A percentile compares a stretch with the other conserved stretches of the same genome.
phyloP scores from a whole-genome alignment of 2,113 vertebrate species.

The Dolichallabes microphthalmus region DNA sequence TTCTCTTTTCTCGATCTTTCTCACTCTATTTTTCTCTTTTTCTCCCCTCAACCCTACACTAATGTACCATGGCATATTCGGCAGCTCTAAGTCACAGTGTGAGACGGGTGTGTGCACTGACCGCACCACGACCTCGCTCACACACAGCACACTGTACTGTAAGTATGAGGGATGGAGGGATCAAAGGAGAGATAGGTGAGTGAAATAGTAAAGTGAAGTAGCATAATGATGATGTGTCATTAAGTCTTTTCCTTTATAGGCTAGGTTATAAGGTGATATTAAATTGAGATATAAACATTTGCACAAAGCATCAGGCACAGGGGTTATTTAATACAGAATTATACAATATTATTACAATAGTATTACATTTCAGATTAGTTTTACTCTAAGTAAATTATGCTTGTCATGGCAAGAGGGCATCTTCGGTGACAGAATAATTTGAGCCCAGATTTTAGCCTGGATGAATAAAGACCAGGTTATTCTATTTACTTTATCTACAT shows the following conservation, averaged over 20 bases:
- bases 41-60: slow-evolving; percentile 65
- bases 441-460: neutral
- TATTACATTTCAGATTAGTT: slow-evolving; percentile 9
- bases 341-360: neutral
- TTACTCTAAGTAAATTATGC: slow-evolving; percentile 26
- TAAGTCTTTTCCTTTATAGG: neutral
- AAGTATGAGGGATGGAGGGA: neutral
- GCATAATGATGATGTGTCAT: neutral
- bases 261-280: slow-evolving; percentile 10
- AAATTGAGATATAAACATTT: neutral
- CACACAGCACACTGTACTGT: slow-evolving; percentile 41
- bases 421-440: too few relatives aligned
- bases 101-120: slow-evolving; percentile 67
- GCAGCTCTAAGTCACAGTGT: slow-evolving; percentile 71
- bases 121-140: slow-evolving; percentile 66
- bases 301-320: neutral
- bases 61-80: slow-evolving; percentile 77
- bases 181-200: neutral
- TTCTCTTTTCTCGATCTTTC: neutral
- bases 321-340: too few relatives aligned
- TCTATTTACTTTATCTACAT: too few relatives aligned
- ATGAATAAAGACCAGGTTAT: neutral
- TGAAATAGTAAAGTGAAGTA: neutral
- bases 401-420: neutral
- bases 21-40: slow-evolving; percentile 31